Base-by-base conservation (phyloP, 2,113 vertebrate genomes). In the Micronycteris hirsuta region DNA sequence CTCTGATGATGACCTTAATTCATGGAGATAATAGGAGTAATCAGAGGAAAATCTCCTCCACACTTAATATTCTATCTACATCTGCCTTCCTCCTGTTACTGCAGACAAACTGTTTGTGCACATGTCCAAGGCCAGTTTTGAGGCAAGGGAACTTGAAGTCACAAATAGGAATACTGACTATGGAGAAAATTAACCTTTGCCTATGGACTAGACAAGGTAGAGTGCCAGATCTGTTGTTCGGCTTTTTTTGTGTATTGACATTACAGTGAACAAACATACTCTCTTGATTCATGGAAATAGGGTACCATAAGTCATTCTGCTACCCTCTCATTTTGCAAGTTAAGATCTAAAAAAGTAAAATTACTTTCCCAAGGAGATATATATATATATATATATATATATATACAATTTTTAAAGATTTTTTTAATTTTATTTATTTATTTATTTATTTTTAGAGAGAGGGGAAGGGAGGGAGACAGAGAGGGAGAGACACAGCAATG, bases 1-100 rank as follows among this genome's bases (percentile, higher is more conserved):
- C 61, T 71, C 28, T 49, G 70, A 41, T 36, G 17, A 73, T 87
- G 77, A 84, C 13, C 76, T 95, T 68, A 83, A 87, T 87, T 84
- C 56, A 87, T 17, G n/a, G 38, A 95, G 78, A 80, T 91, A 93
- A 91, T 74, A 63, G 36, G 86, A 82, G 41, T 24, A 76, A 81
- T 71, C 36, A 91, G 63, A 92, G 56, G 20, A 63, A 94, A 90
- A 26, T 52, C 86, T 70, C 38, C 14, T 22, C 31, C 43, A 81
- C 49, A 56, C 20, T 95, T 74, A 74, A 80, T 94, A 47, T 63
- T 85, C 43, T 84, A n/a, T 47, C 47, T 82, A 33, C 31, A 76
- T 67, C 45, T 45, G 45, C 65, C 54, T 78, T 83, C 70, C 92
- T 93, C 70, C 86, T 94, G 31, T 84, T 74, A 52, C 33, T 68